Base-by-base conservation (phyloP, 2,113 vertebrate genomes). In the Ictalurus furcatus region DNA sequence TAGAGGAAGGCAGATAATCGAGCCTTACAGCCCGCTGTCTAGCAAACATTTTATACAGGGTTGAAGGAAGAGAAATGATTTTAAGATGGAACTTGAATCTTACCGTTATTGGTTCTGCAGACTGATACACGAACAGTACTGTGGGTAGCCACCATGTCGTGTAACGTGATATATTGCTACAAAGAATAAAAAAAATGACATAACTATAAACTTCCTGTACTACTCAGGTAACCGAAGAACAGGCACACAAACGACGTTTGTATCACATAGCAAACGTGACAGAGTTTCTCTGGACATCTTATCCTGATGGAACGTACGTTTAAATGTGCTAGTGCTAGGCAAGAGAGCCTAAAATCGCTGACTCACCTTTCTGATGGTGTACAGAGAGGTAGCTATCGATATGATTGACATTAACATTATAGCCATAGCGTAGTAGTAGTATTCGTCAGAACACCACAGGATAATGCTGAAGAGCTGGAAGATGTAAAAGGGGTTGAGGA, bases 401-500 rank as follows among this genome's bases (percentile, higher is more conserved):
- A 99, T 96, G 93, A 99, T 81, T 76, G 98, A 99, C 98, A 99
- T 99, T 92, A 99, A 90, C 92, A 99, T 95, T 93, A 99, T 99
- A 94, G 98, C 96, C 92, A 95, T 92, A 94, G 98, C 98, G 94
- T 99, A 99, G 95, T 98, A 99, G 94, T 98, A 98, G 96, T 99
- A 99, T 90, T 97, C 97, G 94, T 99, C 97, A 89, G 95, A 95
- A 94, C 95, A 95, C 98, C 98, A 99, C 90, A 99, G 94, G 93
- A 98, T 96, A 94, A 99, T 97, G 96, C 98, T 99, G 96, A 99
- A 99, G 91, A 99, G 96, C 94, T 99, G 98, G 96, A 99, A 99
- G 96, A 99, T 97, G 97, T 99, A 99, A 94, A 99, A 99, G 93
- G 98, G 98, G 91, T 99, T 99, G 93, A 99, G 97, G 94, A 99